These are phyloP conservation scores for Venturia canescens DNA, from an alignment of 1,140 invertebrate species.

Conservation along the genomic window DNA sequence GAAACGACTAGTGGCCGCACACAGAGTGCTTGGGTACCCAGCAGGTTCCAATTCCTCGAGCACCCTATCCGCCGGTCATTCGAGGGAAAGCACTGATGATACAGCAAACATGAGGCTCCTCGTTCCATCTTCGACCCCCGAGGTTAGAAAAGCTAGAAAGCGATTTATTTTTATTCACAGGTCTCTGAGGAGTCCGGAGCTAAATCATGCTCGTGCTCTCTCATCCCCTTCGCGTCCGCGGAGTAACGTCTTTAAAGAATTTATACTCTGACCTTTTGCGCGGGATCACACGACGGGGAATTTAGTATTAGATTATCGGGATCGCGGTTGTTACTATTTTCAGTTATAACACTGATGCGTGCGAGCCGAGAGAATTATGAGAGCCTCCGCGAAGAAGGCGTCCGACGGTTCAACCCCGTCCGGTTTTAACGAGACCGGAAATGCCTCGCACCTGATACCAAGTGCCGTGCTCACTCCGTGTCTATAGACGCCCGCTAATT, in stretches of 20 bases:
- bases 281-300: not conserved
- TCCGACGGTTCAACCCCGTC: too few relatives aligned
- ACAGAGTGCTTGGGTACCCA: constrained; percentile 10
- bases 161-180: constrained; percentile 23
- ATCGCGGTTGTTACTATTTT: too few relatives aligned
- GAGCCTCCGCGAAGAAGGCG: too few relatives aligned
- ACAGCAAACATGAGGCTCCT: constrained; percentile 19
- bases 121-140: not conserved
- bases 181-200: not conserved
- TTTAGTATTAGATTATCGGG: too few relatives aligned
- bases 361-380: too few relatives aligned
- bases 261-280: not conserved
- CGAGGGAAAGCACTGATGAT: constrained; percentile 21
- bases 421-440: not conserved
- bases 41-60: constrained; percentile 9
- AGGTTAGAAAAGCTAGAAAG: not conserved
- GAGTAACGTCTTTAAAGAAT: not conserved
- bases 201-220: not conserved
- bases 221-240: not conserved
- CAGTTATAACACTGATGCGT: too few relatives aligned
- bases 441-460: constrained; percentile 40
- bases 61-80: not conserved
- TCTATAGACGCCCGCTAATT: not conserved
- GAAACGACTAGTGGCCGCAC: not conserved
- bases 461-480: constrained; percentile 40